phyloP scores from a whole-genome alignment of 2,888 invertebrate species.

The Octonoba sinensis region DNA sequence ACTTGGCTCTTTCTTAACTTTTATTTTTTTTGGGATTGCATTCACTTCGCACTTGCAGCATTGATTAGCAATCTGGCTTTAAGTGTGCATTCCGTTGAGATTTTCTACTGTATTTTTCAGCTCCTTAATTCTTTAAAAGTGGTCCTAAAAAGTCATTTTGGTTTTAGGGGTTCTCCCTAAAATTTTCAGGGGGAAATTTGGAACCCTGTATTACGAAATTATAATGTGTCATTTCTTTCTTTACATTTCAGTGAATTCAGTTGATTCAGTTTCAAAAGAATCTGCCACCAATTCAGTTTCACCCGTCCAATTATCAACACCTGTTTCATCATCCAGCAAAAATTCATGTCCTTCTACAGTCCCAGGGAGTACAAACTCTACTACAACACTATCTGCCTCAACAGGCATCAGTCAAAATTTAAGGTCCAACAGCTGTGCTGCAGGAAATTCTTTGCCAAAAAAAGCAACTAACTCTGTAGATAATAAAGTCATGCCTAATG shows the following conservation, averaged over 20 bases:
- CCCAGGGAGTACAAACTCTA: slow-evolving; percentile 50
- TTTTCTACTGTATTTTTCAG: too few species aligned
- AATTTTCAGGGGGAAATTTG: too few species aligned
- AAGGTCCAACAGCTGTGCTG: slow-evolving; percentile 52
- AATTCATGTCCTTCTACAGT: slow-evolving; percentile 35
- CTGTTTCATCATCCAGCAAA: slow-evolving; percentile 43
- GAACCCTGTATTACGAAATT: not conserved
- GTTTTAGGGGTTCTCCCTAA: too few species aligned
- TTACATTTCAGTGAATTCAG: slow-evolving; percentile 37
- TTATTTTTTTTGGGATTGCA: too few species aligned
- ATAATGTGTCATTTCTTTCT: not conserved
- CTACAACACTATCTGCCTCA: slow-evolving; percentile 53
- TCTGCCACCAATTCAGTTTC: slow-evolving; percentile 37
- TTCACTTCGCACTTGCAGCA: too few species aligned
- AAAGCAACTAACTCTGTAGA: slow-evolving; percentile 40
- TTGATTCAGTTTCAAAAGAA: slow-evolving; percentile 36
- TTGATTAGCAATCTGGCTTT: too few species aligned
- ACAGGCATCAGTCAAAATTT: slow-evolving; percentile 60
- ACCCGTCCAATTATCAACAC: slow-evolving; percentile 57
- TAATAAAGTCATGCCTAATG: slow-evolving; percentile 24
- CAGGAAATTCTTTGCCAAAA: slow-evolving; percentile 23
- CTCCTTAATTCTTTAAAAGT: too few species aligned
- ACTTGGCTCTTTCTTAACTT: too few species aligned
- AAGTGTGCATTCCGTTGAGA: too few species aligned
- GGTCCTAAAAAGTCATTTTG: too few species aligned